A percentile compares a stretch with the other conserved stretches of the same genome.
phyloP scores from a whole-genome alignment of 2,113 vertebrate genomes.

The Leiothrix lutea region DNA sequence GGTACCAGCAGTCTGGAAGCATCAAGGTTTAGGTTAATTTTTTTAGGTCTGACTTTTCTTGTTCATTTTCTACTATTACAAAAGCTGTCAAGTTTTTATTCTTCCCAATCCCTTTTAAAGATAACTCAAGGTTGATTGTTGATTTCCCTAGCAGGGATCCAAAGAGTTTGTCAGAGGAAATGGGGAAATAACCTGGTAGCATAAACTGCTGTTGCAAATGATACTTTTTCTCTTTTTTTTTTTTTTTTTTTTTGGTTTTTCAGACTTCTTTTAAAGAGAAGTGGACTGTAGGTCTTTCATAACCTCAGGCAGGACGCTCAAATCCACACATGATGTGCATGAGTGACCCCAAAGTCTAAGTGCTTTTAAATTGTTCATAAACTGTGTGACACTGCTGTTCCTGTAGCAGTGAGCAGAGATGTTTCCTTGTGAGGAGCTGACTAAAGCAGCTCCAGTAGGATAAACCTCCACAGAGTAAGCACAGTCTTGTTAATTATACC shows the following conservation, averaged over 20 bases:
- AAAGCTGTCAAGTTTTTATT: background rate
- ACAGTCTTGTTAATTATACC: background rate
- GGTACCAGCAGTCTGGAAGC: background rate
- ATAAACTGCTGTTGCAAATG: background rate
- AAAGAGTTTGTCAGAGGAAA: background rate
- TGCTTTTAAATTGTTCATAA: constrained; percentile 32
- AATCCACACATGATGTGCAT: background rate
- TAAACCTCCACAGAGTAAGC: background rate
- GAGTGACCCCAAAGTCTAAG: background rate
- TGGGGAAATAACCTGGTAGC: background rate
- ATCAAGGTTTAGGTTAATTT: background rate
- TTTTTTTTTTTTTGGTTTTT: background rate
- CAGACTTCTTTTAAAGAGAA: background rate
- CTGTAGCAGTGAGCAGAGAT: background rate
- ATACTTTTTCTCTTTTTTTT: background rate
- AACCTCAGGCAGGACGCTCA: background rate
- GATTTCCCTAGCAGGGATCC: background rate
- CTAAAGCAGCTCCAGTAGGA: background rate
- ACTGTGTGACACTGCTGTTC: background rate
- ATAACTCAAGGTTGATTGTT: background rate
- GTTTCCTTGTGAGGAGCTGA: background rate
- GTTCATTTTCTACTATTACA: background rate
- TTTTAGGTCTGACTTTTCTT: background rate
- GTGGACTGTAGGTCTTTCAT: background rate
- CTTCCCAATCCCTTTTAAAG: background rate